A percentile compares a stretch with the other conserved stretches of the same genome.
phyloP scores from a whole-genome alignment of 2,888 invertebrate species.

The Rhagophthalmus giganteus region DNA sequence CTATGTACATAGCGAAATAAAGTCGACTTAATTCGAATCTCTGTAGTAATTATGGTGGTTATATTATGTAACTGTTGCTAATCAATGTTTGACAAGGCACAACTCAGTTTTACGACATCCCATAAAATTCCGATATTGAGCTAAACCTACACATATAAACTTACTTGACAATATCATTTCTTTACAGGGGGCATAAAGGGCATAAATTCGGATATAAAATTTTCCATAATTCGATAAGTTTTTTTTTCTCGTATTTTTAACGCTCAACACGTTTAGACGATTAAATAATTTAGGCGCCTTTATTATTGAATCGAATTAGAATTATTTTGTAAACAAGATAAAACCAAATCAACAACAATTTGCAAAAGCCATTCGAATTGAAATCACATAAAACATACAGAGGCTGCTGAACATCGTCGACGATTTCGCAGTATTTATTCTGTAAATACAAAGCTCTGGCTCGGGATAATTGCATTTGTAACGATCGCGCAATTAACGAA shows the following conservation, averaged over 20 bases:
- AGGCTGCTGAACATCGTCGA: constrained; percentile 30
- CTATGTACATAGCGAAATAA: too few species aligned
- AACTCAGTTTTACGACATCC: constrained; percentile 8
- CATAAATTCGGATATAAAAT: constrained; percentile 7
- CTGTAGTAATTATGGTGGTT: too few species aligned
- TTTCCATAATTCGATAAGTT: constrained; percentile 3
- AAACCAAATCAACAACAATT: constrained; percentile 36
- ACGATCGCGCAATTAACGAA: constrained; percentile 54
- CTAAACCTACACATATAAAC: constrained; percentile 10
- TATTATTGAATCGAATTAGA: constrained; percentile 23
- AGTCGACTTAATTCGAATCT: too few species aligned
- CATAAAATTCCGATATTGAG: constrained; percentile 15
- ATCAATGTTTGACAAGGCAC: constrained; percentile 17
- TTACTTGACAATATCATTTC: constrained; percentile 13
- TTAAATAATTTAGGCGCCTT: constrained; percentile 8
- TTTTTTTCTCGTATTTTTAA: too few species aligned
- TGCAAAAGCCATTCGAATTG: constrained; percentile 35
- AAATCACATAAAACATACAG: constrained; percentile 32
- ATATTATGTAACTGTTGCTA: too few species aligned
- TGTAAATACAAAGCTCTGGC: constrained; percentile 50
- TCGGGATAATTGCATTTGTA: constrained; percentile 54
- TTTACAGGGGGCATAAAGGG: constrained; percentile 5
- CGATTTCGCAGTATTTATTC: constrained; percentile 47
- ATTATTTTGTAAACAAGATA: constrained; percentile 31
- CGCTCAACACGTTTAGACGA: too few species aligned